Conservation (phyloP, 2,797 vertebrate genomes). For the Liasis olivaceus region DNA sequence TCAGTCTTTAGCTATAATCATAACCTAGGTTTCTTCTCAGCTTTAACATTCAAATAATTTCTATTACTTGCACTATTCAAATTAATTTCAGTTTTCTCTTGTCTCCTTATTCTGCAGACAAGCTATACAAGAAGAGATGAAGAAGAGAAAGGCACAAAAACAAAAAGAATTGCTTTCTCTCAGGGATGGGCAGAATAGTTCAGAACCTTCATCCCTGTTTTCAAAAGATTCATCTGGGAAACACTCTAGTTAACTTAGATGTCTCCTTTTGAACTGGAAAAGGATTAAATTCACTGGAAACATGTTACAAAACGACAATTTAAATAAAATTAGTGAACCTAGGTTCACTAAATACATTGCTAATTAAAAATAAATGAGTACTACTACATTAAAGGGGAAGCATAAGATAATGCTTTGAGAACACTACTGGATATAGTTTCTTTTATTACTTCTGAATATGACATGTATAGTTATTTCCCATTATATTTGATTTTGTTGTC, state of each 20-base stretch:
- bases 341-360: background rate
- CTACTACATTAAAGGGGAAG: background rate
- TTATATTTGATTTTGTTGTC: background rate
- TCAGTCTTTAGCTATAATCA: conserved; percentile 4
- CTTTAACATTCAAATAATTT: background rate
- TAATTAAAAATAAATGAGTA: background rate
- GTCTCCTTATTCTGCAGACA: conserved; percentile 10
- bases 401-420: background rate
- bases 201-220: conserved; percentile 14
- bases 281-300: conserved; percentile 3
- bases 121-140: conserved; percentile 19
- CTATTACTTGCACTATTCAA: background rate
- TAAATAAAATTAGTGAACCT: background rate
- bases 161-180: conserved; percentile 24
- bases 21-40: background rate
- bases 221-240: background rate
- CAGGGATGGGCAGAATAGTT: conserved; percentile 14
- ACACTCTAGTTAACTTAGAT: background rate
- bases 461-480: background rate
- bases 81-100: background rate
- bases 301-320: conserved; percentile 12
- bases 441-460: background rate
- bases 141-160: conserved; percentile 11
- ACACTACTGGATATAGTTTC: background rate
- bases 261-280: conserved; percentile 2